Percentiles rank a stretch among this genome's conserved stretches.
Conservation (phyloP, 2,113 vertebrate species). For the Prietella phreatophila region DNA sequence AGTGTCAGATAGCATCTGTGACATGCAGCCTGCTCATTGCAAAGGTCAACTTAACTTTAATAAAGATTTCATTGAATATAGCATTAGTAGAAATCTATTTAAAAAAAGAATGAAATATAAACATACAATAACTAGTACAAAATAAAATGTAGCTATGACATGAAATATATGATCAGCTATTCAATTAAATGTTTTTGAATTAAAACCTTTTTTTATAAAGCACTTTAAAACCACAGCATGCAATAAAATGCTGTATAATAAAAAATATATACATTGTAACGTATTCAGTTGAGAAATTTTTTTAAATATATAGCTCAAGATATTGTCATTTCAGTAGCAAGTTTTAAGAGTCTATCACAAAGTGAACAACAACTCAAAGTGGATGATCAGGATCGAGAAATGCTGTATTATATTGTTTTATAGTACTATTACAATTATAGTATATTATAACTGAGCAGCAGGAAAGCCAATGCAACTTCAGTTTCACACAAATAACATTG, state of each 20-base stretch:
- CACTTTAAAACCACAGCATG: too few species aligned
- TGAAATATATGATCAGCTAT: neutral
- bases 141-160: neutral
- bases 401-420: neutral
- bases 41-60: conserved; percentile 20
- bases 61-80: neutral
- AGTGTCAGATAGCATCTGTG: conserved; percentile 23
- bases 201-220: too few species aligned
- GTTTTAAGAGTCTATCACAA: neutral
- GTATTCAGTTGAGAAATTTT: neutral
- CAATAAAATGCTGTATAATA: too few species aligned
- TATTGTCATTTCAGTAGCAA: neutral
- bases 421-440: neutral
- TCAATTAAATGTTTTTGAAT: too few species aligned
- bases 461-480: neutral
- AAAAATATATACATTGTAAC: too few species aligned
- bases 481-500: neutral
- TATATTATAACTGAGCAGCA: neutral
- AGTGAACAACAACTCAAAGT: neutral
- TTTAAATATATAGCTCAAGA: neutral
- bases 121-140: neutral
- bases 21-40: neutral
- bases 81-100: neutral
- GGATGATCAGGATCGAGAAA: too few species aligned
- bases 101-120: neutral